Base-by-base conservation (phyloP, 1,140 invertebrate genomes). In the Macrotrachela quadricornifera region DNA sequence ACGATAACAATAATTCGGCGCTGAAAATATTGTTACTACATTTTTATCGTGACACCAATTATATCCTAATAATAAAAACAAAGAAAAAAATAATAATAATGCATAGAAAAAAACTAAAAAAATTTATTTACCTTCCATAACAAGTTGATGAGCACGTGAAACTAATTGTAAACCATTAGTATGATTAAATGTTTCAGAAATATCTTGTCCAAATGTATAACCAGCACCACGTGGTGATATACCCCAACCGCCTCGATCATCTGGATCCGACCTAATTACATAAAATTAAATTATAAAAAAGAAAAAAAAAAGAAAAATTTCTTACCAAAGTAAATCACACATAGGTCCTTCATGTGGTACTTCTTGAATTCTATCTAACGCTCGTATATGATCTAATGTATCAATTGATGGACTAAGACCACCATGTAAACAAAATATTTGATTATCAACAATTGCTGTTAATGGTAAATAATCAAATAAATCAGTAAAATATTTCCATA, bases 401-500 rank as follows among this genome's bases (percentile, higher is more conserved):
- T 99, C 91, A 66, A 99, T 99, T 49, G 88, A 95, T 46, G 94
- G 94, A 64, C 88, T 95, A 47, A 99, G 76, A 52, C 94, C 94
- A 61, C 94, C 94, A 72, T 99, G 94, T 60, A 99, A 79, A 77
- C 94, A 99, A 74, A 99, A 99, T 69, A 99, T 97, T 78, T 97
- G 73, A 41, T 69, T 66, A 75, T 97, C 91, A 52, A 97, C 91
- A 57, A 99, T 74, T 55, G 94, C 94, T 51, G 94, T 97, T 58
- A 99, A 73, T 54, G 92, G 92, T 68, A 99, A 76, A 74, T 92
- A 99, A 73, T 99, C 92, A 74, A 99, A 99, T 57, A 99, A 74
- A 74, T 99, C 92, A 56, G 88, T 94, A 74, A 97, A 99, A 75
- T 92, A 96, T 73, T 96, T 96, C 94, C 94, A 99, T 18, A 99